These are phyloP conservation scores for Heliornis fulica DNA, from an alignment of 2,113 vertebrate species.

Conservation along the genomic window DNA sequence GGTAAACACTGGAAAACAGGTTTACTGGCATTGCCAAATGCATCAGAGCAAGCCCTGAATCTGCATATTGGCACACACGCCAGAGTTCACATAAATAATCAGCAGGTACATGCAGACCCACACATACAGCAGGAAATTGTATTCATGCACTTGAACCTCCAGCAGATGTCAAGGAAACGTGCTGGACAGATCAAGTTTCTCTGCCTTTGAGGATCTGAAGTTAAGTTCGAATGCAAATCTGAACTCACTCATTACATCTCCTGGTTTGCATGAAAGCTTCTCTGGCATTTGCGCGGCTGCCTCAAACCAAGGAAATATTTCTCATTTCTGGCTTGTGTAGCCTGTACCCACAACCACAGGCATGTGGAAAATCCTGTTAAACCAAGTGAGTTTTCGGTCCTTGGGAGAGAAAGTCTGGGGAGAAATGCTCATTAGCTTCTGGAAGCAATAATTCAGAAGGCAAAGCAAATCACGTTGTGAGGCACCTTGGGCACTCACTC, in stretches of 20 bases:
- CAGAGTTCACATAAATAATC: not conserved
- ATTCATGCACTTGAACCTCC: not conserved
- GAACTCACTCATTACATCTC: not conserved
- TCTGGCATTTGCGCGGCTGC: not conserved
- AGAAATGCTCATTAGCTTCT: conserved; percentile 15
- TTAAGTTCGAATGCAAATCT: not conserved
- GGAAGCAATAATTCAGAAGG: not conserved
- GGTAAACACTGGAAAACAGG: not conserved
- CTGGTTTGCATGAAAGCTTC: not conserved
- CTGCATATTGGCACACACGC: not conserved
- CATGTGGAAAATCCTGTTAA: not conserved
- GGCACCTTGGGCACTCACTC: not conserved
- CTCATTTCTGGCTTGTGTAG: not conserved
- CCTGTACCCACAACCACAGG: not conserved
- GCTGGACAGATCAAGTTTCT: not conserved
- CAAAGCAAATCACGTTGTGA: not conserved
- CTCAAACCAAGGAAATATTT: not conserved
- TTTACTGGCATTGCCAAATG: not conserved
- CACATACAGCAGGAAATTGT: not conserved
- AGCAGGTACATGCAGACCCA: not conserved
- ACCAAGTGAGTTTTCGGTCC: not conserved
- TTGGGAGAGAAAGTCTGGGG: not conserved
- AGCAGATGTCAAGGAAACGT: not conserved
- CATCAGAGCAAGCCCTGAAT: not conserved
- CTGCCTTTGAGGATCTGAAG: not conserved